Percentiles rank a stretch among this genome's conserved stretches.
Evolutionary conservation across 2,888 invertebrate species (phyloP).

Genomic region (Prostheceraeus crozeri): DNA sequence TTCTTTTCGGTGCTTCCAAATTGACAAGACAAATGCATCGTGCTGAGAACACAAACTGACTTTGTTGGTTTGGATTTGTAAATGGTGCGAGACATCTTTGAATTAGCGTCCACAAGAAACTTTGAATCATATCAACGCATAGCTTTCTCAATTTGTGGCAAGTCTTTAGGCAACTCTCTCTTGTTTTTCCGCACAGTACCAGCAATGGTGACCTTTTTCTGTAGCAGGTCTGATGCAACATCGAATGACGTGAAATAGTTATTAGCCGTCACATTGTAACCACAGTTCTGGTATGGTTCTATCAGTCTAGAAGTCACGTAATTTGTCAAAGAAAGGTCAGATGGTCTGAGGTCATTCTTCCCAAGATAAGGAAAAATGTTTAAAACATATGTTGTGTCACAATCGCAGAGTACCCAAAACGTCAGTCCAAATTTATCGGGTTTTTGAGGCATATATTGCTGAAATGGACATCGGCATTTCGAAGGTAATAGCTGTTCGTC

Average conservation of each 20-base stretch:
- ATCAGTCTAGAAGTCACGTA: background rate
- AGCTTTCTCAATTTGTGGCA: slow-evolving; percentile 2
- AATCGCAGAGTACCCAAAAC: slow-evolving; percentile 14
- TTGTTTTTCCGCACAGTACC: slow-evolving; percentile 4
- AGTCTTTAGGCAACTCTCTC: background rate
- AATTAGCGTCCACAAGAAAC: slow-evolving; percentile 12
- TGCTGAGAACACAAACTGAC: no score
- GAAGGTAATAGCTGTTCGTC: no score
- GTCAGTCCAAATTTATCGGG: slow-evolving; percentile 17
- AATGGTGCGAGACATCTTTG: no score
- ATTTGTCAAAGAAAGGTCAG: slow-evolving; percentile 3
- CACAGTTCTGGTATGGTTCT: background rate
- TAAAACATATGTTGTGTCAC: slow-evolving; percentile 8
- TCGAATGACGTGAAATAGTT: background rate
- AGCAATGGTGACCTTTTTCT: slow-evolving; percentile 6
- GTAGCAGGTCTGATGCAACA: background rate
- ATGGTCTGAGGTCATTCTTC: slow-evolving; percentile 11
- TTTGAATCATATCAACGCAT: slow-evolving; percentile 16
- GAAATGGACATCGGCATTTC: slow-evolving; percentile 20
- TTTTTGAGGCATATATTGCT: slow-evolving; percentile 19
- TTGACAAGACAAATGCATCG: no score
- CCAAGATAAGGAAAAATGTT: slow-evolving; percentile 24
- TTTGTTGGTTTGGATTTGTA: no score
- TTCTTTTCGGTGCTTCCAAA: no score
- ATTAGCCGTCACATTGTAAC: slow-evolving; percentile 14